Evolutionary conservation across 2,113 vertebrate species (phyloP).

Genomic region (Mormoops blainvillei): DNA sequence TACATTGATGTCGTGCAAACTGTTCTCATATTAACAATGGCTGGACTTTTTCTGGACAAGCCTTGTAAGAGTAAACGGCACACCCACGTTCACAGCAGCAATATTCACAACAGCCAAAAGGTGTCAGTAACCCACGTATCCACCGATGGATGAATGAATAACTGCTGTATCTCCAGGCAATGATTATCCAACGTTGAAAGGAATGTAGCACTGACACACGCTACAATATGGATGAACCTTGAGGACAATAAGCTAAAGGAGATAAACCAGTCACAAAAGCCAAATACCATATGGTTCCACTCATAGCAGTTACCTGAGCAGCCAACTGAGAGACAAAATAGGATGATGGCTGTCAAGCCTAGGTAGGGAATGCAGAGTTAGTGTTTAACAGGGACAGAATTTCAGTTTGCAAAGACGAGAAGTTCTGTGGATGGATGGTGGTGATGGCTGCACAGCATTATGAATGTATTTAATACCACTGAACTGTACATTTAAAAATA

Average conservation of each 20-base stretch:
- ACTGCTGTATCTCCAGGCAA: background rate
- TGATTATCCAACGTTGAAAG: background rate
- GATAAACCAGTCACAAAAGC: background rate
- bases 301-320: background rate
- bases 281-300: too few relatives aligned
- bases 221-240: background rate
- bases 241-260: background rate
- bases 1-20: too few relatives aligned
- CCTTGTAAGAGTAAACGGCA: too few relatives aligned
- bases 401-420: too few relatives aligned
- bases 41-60: too few relatives aligned
- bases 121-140: rapidly evolving
- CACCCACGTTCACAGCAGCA: background rate
- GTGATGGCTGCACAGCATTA: rapidly evolving
- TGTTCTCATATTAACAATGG: too few relatives aligned
- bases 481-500: background rate
- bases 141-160: background rate
- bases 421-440: background rate
- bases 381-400: too few relatives aligned
- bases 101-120: background rate
- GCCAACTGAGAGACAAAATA: too few relatives aligned
- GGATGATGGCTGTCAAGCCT: too few relatives aligned
- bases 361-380: background rate
- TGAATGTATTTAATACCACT: background rate
- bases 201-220: background rate